Evolutionary conservation across 2,888 invertebrate species (phyloP), one percentile per base, ranked within the genome.

Genomic region (Lepidocyrtinus sp.): DNA sequence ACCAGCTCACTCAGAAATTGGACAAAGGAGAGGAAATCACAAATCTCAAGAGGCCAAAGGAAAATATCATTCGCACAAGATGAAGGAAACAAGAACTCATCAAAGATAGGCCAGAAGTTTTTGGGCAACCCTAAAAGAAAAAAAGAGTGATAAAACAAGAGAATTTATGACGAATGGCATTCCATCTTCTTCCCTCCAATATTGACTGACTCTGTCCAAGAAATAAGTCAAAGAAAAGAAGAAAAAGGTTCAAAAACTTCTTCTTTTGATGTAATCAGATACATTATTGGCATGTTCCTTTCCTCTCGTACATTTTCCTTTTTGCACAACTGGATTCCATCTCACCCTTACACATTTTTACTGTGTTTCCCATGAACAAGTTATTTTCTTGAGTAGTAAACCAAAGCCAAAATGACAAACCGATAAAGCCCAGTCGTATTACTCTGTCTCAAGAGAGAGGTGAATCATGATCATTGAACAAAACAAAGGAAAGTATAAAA

Each of bases 331-430:
- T 74, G 55, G 36, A 46, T 63, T 79, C 79, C 73, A 67, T n/a
- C 27, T 71, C 72, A 50, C 26, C 27, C 27, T n/a, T n/a, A n/a
- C n/a, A n/a, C 72, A 1, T 72, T 7, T 27, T 21, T 24, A 46
- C 46, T 50, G 36, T 36, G 46, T 73, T 22, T 46, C 19, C 59
- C 46, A 45, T 61, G 45, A 74, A 65, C 63, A 70, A 79, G 79
- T 70, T 74, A 74, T 79, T 79, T 79, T 79, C 74, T 74, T 70
- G 74, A 59, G 79, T 74, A 74, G 74, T 74, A 79, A 79, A 79
- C 79, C 74, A 75, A 79, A 79, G 74, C 79, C 79, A 79, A 79
- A 79, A 79, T 79, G 79, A 79, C 79, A 79, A 79, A 79, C 74
- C 79, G 79, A 79, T 79, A 79, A 79, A 79, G 69, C 70, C 74